Percentiles rank a stretch among this genome's conserved stretches.
phyloP scores from a whole-genome alignment of 2,888 invertebrate species.

The Helleia helle region DNA sequence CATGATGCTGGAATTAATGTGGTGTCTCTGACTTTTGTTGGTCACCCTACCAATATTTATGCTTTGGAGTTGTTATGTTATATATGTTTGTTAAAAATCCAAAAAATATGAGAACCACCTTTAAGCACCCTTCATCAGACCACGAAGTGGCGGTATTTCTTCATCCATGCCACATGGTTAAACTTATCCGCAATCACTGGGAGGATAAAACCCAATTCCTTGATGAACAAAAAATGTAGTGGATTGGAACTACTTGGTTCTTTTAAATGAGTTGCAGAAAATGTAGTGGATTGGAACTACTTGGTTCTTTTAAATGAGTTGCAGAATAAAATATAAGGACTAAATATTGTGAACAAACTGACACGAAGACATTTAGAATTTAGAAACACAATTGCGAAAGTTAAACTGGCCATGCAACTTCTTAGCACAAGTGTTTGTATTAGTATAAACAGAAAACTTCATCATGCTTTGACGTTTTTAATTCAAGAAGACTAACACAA shows the following conservation, averaged over 20 bases:
- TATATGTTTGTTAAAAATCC: conserved; percentile 13
- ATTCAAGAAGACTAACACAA: conserved; percentile 12
- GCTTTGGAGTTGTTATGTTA: conserved; percentile 20
- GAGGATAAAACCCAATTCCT: conserved; percentile 13
- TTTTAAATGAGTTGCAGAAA: conserved; percentile 17
- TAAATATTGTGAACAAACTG: conserved; percentile 20
- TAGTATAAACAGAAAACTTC: conserved; percentile 16
- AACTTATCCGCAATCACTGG: conserved; percentile 20
- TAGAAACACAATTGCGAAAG: conserved; percentile 21
- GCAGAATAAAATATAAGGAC: conserved; percentile 16
- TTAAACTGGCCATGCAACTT: conserved; percentile 21
- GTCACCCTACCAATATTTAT: conserved; percentile 17
- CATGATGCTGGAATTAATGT: conserved; percentile 22
- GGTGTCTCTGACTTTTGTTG: conserved; percentile 23
- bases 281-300: conserved; percentile 12
- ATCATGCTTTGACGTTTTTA: conserved; percentile 20
- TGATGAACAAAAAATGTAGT: neutral
- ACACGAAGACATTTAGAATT: no score
- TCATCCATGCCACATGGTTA: conserved; percentile 19
- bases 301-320: conserved; percentile 15
- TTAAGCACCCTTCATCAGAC: conserved; percentile 18
- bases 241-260: conserved; percentile 14
- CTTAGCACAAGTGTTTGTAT: conserved; percentile 20
- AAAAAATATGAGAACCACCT: conserved; percentile 16
- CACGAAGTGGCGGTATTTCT: conserved; percentile 20